Conservation (phyloP, 2,113 vertebrate genomes). For the Cyprinodon brontotheroides region DNA sequence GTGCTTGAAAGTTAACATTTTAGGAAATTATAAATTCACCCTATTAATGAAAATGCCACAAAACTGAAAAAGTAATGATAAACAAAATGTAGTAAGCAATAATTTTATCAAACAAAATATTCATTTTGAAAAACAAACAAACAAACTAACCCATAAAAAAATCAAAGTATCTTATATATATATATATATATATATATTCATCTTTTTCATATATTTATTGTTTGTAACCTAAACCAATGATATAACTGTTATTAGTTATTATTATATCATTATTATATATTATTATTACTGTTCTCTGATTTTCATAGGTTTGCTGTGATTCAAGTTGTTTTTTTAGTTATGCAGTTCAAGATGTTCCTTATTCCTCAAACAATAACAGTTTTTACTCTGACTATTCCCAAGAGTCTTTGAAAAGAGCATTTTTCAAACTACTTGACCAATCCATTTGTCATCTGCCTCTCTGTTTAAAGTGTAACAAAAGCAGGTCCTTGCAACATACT, state of each 20-base stretch:
- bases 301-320: neutral
- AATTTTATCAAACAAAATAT: neutral
- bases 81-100: too few relatives aligned
- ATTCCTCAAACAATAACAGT: neutral
- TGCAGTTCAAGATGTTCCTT: neutral
- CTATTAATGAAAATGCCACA: too few relatives aligned
- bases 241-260: neutral
- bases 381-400: neutral
- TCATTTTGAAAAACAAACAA: neutral
- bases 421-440: neutral
- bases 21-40: too few relatives aligned
- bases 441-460: constrained; percentile 7
- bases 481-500: neutral
- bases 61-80: too few relatives aligned
- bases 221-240: neutral
- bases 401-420: neutral
- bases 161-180: neutral
- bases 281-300: neutral
- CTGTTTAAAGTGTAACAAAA: neutral
- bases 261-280: neutral
- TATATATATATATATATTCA: neutral
- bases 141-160: neutral
- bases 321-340: neutral
- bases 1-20: too few relatives aligned
- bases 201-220: neutral